Conservation (phyloP, 2,797 vertebrate species). For the Coendou prehensilis region DNA sequence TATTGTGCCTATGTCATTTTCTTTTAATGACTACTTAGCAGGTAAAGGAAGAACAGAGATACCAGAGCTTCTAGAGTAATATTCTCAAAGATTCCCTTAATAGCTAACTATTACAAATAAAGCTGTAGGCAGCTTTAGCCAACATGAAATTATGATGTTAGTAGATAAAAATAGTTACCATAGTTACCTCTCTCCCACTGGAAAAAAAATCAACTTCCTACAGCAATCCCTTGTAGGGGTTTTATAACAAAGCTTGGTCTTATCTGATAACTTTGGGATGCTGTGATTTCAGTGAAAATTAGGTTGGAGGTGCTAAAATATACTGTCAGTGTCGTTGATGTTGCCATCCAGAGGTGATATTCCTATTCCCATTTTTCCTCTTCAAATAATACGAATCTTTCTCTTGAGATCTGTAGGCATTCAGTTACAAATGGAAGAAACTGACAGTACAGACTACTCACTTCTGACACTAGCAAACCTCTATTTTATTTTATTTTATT, state of each 20-base stretch:
- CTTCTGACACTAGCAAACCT: neutral
- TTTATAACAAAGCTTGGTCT: slow-evolving; percentile 70
- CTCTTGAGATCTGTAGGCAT: neutral
- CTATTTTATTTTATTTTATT: neutral
- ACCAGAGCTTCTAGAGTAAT: slow-evolving; percentile 59
- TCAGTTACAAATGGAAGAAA: neutral
- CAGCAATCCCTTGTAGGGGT: slow-evolving; percentile 67
- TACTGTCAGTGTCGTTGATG: neutral
- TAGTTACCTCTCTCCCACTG: slow-evolving; percentile 80
- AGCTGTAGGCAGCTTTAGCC: slow-evolving; percentile 69
- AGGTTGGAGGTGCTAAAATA: slow-evolving; percentile 49
- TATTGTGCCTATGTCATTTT: slow-evolving; percentile 66
- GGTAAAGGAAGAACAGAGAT: slow-evolving; percentile 63
- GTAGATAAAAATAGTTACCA: slow-evolving; percentile 84
- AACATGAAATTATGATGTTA: slow-evolving; percentile 76
- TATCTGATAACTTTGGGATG: slow-evolving; percentile 62
- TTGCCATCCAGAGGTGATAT: neutral
- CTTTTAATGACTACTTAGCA: slow-evolving; percentile 75
- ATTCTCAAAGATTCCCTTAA: slow-evolving; percentile 60
- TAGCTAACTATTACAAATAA: slow-evolving; percentile 67
- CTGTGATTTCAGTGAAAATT: slow-evolving; percentile 48
- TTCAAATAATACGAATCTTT: neutral
- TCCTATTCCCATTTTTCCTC: neutral
- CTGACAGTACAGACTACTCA: neutral
- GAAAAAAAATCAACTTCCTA: slow-evolving; percentile 73